phyloP scores from a whole-genome alignment of 1,140 invertebrate species.

The Plutomurus gul region DNA sequence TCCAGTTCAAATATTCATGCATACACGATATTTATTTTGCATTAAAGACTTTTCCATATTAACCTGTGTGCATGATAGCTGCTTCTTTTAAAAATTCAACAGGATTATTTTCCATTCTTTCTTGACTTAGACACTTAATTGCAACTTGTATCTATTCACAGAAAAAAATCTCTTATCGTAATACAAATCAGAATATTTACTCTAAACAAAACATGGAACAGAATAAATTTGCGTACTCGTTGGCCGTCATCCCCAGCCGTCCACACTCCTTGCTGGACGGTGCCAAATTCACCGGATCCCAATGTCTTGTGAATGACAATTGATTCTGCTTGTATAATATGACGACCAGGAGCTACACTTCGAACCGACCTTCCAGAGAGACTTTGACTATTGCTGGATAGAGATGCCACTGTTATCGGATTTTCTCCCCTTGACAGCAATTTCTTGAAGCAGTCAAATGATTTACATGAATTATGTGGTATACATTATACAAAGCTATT shows the following conservation, averaged over 20 bases:
- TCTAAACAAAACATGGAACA: too few relatives aligned
- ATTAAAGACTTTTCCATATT: too few relatives aligned
- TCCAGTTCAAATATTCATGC: too few relatives aligned
- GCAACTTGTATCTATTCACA: slow-evolving; percentile 84
- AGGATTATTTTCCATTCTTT: slow-evolving; percentile 92
- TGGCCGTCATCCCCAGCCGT: slow-evolving; percentile 86
- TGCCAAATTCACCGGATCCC: slow-evolving; percentile 94
- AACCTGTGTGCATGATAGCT: slow-evolving; percentile 96
- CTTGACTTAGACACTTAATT: slow-evolving; percentile 92
- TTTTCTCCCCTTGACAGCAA: slow-evolving; percentile 55
- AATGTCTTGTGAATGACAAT: slow-evolving; percentile 94
- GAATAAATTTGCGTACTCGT: slow-evolving; percentile 64
- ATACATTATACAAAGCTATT: too few relatives aligned
- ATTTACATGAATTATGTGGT: too few relatives aligned
- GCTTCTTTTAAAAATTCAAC: slow-evolving; percentile 98
- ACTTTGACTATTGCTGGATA: slow-evolving; percentile 58
- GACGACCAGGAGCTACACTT: slow-evolving; percentile 75
- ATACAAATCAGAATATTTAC: neutral
- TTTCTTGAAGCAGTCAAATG: slow-evolving; percentile 22
- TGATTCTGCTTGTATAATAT: slow-evolving; percentile 92
- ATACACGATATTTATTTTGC: too few relatives aligned
- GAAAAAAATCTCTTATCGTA: neutral
- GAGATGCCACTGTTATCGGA: slow-evolving; percentile 56
- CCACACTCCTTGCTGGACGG: slow-evolving; percentile 97
- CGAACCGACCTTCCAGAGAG: slow-evolving; percentile 49